Conservation (phyloP, 2,888 invertebrate genomes). For the Euproctis similis region DNA sequence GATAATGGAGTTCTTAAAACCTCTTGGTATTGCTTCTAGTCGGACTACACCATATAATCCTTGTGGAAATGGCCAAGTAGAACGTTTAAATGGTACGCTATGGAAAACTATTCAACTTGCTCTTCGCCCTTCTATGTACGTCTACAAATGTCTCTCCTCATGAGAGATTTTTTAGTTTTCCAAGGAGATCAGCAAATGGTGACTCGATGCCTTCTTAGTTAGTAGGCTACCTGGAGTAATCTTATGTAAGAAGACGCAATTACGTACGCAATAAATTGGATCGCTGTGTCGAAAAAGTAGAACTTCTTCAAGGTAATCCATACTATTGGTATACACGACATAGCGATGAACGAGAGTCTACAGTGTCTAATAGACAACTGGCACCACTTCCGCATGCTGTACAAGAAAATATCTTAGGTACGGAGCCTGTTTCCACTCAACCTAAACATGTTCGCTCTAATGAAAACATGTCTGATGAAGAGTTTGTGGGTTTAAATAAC, state of each 20-base stretch:
- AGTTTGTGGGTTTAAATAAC: no score
- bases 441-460: no score
- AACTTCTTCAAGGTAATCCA: neutral
- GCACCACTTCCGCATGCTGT: no score
- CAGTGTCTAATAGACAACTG: neutral
- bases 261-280: neutral
- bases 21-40: neutral
- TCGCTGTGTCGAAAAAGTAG: neutral
- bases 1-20: neutral
- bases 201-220: neutral
- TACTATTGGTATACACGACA: neutral
- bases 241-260: neutral
- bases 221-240: neutral
- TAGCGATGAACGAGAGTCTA: neutral
- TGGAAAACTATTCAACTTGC: neutral
- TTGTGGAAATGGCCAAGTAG: neutral
- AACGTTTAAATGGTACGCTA: conserved; percentile 2
- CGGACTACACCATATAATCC: neutral
- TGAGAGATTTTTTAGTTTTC: neutral
- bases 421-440: no score
- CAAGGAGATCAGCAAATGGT: neutral
- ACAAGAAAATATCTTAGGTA: no score
- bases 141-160: neutral
- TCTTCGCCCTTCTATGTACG: neutral
- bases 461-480: no score